Base-by-base conservation (phyloP, 2,797 vertebrate genomes). In the Euphonia xanthogaster region DNA sequence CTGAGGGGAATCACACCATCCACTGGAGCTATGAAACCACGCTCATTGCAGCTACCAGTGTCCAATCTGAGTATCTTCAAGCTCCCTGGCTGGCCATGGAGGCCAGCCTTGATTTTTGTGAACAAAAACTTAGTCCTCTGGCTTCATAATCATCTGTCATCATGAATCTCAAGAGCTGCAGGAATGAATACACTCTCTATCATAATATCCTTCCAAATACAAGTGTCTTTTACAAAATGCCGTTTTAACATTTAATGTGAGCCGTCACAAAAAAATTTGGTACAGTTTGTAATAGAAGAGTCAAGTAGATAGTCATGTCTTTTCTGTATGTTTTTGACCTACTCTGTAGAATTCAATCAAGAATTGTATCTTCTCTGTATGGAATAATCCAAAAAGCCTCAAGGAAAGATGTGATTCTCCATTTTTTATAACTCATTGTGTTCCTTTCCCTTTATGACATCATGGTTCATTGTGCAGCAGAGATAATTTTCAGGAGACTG, bases 401-500 rank as follows among this genome's bases (percentile, higher is more conserved):
- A 1, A 82, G 77, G 80, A 90, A 92, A 79, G 12, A 62, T 63
- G 22, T 90, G 66, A 70, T 84, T 84, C 67, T 95, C 53, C 23
- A 25, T 78, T 85, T 74, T 77, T 95, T 78, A 40, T 58, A 66
- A 75, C 15, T 68, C 55, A 77, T 67, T 96, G 44, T 94, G 50
- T 78, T 95, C 31, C 51, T 95, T 94, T 70, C 28, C 66, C 50
- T 84, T 86, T 90, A 92, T 54, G 86, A 86, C 47, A 48, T 68
- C 0, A 3, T 16, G 3, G 54, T 80, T 93, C 90, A 68, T 93
- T 93, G 86, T 91, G 66, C 63, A 93, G 83, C 45, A 79, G 73
- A 94, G 92, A 94, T 94, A 94, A 89, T 74, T 88, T 93, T 93
- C 44, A 85, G 55, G 90, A 77, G 65, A 96, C 92, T 88, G 63